A percentile compares a stretch with the other conserved stretches of the same genome.
phyloP scores from a whole-genome alignment of 2,797 vertebrate species.

The Momotus momota region DNA sequence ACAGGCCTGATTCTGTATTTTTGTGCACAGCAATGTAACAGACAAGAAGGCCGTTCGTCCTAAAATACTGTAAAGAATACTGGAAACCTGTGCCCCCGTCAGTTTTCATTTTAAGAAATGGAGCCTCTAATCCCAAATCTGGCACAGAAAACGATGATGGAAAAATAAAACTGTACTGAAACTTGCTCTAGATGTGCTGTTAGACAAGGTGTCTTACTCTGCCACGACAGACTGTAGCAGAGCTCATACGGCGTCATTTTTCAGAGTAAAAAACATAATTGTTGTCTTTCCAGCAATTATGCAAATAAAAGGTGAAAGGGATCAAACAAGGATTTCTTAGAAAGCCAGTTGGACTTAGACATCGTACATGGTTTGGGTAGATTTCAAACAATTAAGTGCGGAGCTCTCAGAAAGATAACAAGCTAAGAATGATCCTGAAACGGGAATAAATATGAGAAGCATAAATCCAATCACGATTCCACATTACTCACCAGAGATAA shows the following conservation, averaged over 20 bases:
- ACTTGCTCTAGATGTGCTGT: neutral
- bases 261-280: neutral
- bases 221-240: neutral
- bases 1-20: fast-evolving
- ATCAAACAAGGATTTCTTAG: neutral
- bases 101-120: neutral
- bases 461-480: neutral
- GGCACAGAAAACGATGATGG: neutral
- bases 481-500: neutral
- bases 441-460: neutral
- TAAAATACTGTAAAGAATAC: neutral
- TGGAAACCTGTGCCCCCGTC: neutral
- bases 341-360: neutral
- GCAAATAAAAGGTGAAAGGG: neutral
- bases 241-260: neutral
- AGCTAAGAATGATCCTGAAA: neutral
- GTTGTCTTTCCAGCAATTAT: neutral
- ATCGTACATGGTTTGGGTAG: neutral
- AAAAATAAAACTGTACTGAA: neutral
- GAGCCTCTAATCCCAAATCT: neutral
- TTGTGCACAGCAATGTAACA: neutral
- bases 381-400: neutral
- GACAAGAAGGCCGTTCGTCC: neutral
- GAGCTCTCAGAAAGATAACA: neutral
- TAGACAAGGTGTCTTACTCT: neutral